Evolutionary conservation across 2,797 vertebrate genomes (phyloP), one percentile per base, ranked within the genome.

Genomic region (Jordanella pulchra): DNA sequence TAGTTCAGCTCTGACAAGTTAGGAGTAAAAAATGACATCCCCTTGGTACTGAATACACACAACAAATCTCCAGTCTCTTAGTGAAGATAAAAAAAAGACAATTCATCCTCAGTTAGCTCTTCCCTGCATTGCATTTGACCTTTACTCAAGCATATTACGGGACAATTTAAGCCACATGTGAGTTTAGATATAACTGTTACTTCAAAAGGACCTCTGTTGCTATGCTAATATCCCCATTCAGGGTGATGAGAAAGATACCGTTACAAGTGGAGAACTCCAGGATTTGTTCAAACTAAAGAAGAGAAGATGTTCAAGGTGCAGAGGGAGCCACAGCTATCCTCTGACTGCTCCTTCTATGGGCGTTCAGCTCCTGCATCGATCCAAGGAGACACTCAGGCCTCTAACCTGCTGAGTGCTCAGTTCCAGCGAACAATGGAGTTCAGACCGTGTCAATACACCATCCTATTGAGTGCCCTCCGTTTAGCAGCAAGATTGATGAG

Each of bases 371-470:
- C 82, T 67, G 77, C 93, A 95, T 94, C 92, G 93, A 95, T 95
- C 92, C 79, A 54, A 89, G 90, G 85, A 94, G 94, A 94, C 91
- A 93, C 91, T 93, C 91, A 89, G 91, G 89, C 91, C 93, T 92
- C 93, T 93, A 94, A 95, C 94, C 94, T 95, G 94, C 94, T 94
- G 94, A 94, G 93, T 95, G 94, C 91, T 94, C 91, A 93, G 91
- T 94, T 95, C 90, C 89, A 91, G 88, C 87, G 90, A 95, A 95
- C 94, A 94, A 95, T 93, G 87, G 90, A 94, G 93, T 93, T 93
- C 91, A 86, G 89, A 87, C 87, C 76, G 81, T 89, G 89, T 95
- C 94, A 84, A 95, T 95, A 94, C 91, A 85, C 89, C 80, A 90
- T 92, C 90, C 91, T 94, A 93, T 93, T 91, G 93, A 94, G 91